Percentiles rank a stretch among this genome's conserved stretches.
These are phyloP conservation scores for Ambastaia sidthimunki DNA, from an alignment of 2,797 vertebrate genomes.

Conservation along the genomic window DNA sequence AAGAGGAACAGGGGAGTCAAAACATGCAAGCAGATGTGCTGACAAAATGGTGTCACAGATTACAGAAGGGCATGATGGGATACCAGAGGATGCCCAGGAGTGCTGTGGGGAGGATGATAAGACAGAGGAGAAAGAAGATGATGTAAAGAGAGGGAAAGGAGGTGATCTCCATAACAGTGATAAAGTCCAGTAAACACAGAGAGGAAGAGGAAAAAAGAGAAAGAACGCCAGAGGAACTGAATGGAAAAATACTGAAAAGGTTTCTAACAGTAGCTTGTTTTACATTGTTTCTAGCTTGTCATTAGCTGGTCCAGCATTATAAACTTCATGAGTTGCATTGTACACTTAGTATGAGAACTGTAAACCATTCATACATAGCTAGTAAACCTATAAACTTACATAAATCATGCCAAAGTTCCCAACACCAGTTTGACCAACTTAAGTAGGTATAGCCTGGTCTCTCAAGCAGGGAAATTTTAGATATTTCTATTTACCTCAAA, in stretches of 20 bases:
- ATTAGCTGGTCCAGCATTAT: too few species aligned
- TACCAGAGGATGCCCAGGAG: conserved; percentile 37
- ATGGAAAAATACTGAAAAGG: conserved; percentile 35
- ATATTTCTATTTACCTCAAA: too few species aligned
- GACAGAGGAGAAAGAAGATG: conserved; percentile 28
- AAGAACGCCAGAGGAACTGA: not conserved
- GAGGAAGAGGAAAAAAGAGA: not conserved
- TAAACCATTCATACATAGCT: too few species aligned
- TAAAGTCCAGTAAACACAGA: conserved; percentile 17
- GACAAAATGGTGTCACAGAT: conserved; percentile 48
- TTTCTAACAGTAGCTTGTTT: conserved; percentile 66
- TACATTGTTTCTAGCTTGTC: too few species aligned
- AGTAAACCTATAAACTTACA: too few species aligned
- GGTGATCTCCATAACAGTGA: conserved; percentile 32
- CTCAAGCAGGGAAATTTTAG: too few species aligned
- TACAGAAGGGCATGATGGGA: conserved; percentile 40
- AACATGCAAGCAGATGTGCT: conserved; percentile 42
- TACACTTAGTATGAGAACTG: too few species aligned
- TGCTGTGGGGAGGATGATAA: conserved; percentile 36
- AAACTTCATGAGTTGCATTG: too few species aligned
- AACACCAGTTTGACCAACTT: too few species aligned
- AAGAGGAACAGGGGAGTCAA: conserved; percentile 8
- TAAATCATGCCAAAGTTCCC: too few species aligned
- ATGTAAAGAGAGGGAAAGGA: not conserved
- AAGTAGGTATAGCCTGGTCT: too few species aligned